Percentiles rank a stretch among this genome's conserved stretches.
Conservation (phyloP, 2,797 vertebrate genomes). For the Capromys pilorides region DNA sequence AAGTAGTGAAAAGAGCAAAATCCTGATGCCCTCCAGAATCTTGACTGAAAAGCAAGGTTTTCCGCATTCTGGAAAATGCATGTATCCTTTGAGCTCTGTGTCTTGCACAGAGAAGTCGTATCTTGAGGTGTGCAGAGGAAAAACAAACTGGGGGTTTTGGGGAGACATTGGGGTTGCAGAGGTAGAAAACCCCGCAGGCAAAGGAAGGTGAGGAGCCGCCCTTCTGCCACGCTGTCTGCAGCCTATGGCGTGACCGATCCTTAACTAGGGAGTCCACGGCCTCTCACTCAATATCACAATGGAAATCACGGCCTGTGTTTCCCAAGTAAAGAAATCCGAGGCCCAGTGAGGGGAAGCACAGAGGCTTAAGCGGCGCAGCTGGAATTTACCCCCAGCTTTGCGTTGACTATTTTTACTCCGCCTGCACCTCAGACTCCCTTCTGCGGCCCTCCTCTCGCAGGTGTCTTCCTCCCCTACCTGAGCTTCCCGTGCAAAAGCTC, state of each 20-base stretch:
- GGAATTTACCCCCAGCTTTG: background rate
- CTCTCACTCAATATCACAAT: background rate
- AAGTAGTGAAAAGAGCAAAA: background rate
- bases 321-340: background rate
- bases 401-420: too few species aligned
- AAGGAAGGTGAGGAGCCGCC: background rate
- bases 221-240: background rate
- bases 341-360: too few species aligned
- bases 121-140: background rate
- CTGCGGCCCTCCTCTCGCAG: background rate
- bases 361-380: accelerated
- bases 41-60: background rate
- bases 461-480: background rate
- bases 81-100: background rate
- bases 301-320: background rate
- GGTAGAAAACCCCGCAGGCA: background rate
- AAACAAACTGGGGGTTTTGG: too few species aligned
- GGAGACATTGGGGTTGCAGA: accelerated
- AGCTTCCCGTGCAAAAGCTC: background rate
- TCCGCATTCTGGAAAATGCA: background rate
- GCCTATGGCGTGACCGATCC: accelerated
- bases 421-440: accelerated
- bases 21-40: background rate
- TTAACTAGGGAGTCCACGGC: background rate
- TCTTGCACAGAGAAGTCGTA: background rate